A percentile compares a stretch with the other conserved stretches of the same genome.
Conservation (phyloP, 1,140 invertebrate genomes). For the Drosophila baimaii region DNA sequence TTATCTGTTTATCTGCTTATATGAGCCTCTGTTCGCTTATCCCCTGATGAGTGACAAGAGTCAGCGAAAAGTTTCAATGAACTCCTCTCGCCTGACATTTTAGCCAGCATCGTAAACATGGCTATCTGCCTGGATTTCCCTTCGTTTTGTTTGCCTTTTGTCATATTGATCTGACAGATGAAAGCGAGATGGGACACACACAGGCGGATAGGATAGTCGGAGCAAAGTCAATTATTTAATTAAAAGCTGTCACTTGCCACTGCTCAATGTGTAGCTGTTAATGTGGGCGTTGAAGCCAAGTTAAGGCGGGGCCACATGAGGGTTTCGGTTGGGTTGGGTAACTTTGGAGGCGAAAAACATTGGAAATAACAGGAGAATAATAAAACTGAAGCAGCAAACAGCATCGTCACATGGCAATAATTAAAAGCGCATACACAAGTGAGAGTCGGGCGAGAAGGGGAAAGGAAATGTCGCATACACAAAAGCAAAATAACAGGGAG, state of each 20-base stretch:
- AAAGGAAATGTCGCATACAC: conserved; percentile 26
- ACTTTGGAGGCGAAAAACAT: not conserved
- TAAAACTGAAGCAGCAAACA: conserved; percentile 38
- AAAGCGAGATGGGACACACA: conserved; percentile 43
- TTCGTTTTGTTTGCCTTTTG: conserved; percentile 21
- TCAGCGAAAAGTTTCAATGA: conserved; percentile 63
- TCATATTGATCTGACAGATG: conserved; percentile 59
- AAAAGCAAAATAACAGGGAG: not conserved
- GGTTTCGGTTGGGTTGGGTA: not conserved
- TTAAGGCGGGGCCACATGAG: conserved; percentile 1
- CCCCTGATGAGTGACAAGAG: conserved; percentile 20
- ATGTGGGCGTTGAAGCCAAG: conserved; percentile 50
- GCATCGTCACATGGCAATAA: conserved; percentile 64
- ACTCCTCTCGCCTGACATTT: conserved; percentile 33
- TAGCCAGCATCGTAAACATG: conserved; percentile 62
- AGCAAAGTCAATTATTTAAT: conserved; percentile 76
- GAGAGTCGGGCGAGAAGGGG: conserved; percentile 18
- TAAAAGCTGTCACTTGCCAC: conserved; percentile 73
- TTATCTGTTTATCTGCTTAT: conserved; percentile 34
- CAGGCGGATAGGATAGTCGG: conserved; percentile 32
- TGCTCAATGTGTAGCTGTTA: conserved; percentile 47
- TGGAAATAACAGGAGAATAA: conserved; percentile 44
- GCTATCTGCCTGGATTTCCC: conserved; percentile 16
- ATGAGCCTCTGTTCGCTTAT: conserved; percentile 14
- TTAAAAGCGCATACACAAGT: conserved; percentile 69